These are phyloP conservation scores for Sylvicola fuscatus DNA, from an alignment of 2,888 invertebrate species.

Conservation along the genomic window DNA sequence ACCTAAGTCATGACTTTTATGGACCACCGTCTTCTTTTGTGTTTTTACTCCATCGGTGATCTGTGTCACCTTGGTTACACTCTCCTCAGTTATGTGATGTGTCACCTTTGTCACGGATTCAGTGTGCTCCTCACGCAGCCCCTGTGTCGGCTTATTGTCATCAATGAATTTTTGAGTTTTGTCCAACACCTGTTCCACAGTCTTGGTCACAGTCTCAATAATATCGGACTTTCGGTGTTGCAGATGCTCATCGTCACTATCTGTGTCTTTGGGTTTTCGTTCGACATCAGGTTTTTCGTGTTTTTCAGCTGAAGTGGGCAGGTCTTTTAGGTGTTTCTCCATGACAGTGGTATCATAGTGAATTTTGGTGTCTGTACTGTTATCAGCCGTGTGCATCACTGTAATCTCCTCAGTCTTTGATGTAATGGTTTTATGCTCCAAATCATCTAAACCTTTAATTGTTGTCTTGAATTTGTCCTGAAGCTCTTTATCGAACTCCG, in stretches of 20 bases:
- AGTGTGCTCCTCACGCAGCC: too few species aligned
- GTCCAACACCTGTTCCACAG: neutral
- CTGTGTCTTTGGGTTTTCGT: too few species aligned
- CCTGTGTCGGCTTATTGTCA: too few species aligned
- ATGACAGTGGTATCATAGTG: conserved; percentile 11
- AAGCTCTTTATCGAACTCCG: conserved; percentile 23
- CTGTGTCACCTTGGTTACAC: conserved; percentile 3
- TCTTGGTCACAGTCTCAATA: too few species aligned
- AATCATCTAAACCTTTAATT: conserved; percentile 13
- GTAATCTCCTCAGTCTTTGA: conserved; percentile 9
- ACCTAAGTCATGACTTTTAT: neutral
- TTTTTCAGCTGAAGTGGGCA: neutral
- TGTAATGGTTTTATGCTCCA: conserved; percentile 9
- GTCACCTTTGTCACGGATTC: too few species aligned
- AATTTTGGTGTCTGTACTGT: conserved; percentile 11
- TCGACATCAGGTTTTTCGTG: neutral
- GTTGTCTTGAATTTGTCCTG: conserved; percentile 23
- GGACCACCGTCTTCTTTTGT: too few species aligned
- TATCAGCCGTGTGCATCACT: conserved; percentile 3
- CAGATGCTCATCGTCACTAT: too few species aligned
- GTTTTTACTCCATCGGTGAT: too few species aligned
- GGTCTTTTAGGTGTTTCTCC: conserved; percentile 6
- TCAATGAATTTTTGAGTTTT: too few species aligned
- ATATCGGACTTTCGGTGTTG: too few species aligned
- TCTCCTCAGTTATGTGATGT: neutral